Conservation (phyloP, 2,888 invertebrate species). For the Chrysina gloriosa region DNA sequence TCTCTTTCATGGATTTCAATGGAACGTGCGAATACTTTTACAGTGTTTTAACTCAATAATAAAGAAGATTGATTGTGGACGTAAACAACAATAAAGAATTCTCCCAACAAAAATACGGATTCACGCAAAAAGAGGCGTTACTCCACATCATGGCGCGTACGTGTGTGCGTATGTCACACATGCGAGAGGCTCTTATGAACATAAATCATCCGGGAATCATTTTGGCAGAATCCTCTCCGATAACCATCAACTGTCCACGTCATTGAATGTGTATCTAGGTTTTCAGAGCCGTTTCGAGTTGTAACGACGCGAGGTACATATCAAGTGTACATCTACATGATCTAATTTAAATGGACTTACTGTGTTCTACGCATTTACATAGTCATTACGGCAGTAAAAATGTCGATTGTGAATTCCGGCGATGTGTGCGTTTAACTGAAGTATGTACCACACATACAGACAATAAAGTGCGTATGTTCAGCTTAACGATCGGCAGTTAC, state of each 20-base stretch:
- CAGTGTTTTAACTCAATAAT: slow-evolving; percentile 14
- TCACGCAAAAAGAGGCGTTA: slow-evolving; percentile 18
- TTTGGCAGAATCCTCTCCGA: slow-evolving; percentile 30
- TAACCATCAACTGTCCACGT: slow-evolving; percentile 29
- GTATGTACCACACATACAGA: background rate
- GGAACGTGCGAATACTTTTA: slow-evolving; percentile 3
- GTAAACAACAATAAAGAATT: slow-evolving; percentile 36
- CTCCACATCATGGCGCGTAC: background rate
- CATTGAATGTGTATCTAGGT: slow-evolving; percentile 35
- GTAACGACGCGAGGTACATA: slow-evolving; percentile 30
- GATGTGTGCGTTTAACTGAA: background rate
- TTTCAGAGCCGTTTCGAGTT: slow-evolving; percentile 15
- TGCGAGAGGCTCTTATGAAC: slow-evolving; percentile 14
- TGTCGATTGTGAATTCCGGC: slow-evolving; percentile 15
- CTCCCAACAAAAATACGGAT: slow-evolving; percentile 24
- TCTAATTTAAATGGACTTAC: slow-evolving; percentile 37
- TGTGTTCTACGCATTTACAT: slow-evolving; percentile 23
- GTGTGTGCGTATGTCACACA: slow-evolving; percentile 13
- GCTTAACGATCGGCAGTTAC: too few relatives aligned
- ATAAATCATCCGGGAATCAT: slow-evolving; percentile 37
- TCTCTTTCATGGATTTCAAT: background rate
- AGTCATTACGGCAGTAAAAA: slow-evolving; percentile 22
- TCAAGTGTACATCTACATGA: slow-evolving; percentile 25
- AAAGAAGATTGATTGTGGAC: slow-evolving; percentile 31
- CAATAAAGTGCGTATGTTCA: too few relatives aligned